A percentile compares a stretch with the other conserved stretches of the same genome.
phyloP scores from a whole-genome alignment of 1,140 invertebrate genomes.

The Leptestheria dahalacensis region DNA sequence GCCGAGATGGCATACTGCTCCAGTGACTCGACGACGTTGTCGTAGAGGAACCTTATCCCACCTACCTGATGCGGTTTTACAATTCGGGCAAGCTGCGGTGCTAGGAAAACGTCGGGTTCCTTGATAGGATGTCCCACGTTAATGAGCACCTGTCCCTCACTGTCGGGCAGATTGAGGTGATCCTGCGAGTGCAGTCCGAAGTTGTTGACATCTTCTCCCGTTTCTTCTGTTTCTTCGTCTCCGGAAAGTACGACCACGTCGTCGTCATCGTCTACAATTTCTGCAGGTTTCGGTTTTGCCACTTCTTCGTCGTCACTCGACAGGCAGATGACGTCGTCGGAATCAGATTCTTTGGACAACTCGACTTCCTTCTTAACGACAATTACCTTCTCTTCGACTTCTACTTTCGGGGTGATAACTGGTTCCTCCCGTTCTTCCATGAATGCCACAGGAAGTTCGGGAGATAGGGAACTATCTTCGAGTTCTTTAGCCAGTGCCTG shows the following conservation, averaged over 20 bases:
- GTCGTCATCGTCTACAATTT: conserved; percentile 37
- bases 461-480: conserved; percentile 7
- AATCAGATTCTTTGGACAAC: conserved; percentile 13
- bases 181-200: conserved; percentile 75
- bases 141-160: conserved; percentile 78
- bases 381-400: neutral
- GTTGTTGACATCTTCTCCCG: conserved; percentile 39
- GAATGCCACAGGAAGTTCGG: neutral
- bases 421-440: neutral
- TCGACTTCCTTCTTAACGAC: conserved; percentile 3
- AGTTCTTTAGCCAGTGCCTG: conserved; percentile 5
- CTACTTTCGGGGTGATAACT: neutral
- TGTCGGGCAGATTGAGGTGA: conserved; percentile 78
- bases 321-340: conserved; percentile 20
- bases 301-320: conserved; percentile 21
- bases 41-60: conserved; percentile 87
- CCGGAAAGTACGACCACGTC: conserved; percentile 53
- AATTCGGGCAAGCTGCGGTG: conserved; percentile 75
- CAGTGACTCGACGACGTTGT: conserved; percentile 88
- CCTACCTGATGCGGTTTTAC: conserved; percentile 97
- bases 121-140: conserved; percentile 89
- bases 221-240: conserved; percentile 40
- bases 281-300: conserved; percentile 8
- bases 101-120: conserved; percentile 85
- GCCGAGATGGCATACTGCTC: conserved; percentile 71